Evolutionary conservation across 2,888 invertebrate genomes (phyloP).

Genomic region (Candidula unifasciata): DNA sequence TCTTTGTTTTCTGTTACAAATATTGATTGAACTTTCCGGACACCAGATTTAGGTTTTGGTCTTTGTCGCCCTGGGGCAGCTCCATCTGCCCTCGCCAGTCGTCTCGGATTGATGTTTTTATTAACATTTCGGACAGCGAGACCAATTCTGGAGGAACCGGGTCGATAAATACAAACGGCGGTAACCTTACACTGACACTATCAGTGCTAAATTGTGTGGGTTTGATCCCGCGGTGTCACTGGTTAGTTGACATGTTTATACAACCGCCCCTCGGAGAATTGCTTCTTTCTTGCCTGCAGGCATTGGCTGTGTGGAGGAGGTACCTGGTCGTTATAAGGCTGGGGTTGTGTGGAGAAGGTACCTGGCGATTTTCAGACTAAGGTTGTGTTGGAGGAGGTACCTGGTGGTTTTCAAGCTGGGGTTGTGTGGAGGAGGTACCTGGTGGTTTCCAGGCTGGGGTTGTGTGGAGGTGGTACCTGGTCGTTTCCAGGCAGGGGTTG

Average conservation of each 20-base stretch:
- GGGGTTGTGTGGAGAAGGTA: too few relatives aligned
- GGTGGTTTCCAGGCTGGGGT: too few relatives aligned
- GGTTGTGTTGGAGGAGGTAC: neutral
- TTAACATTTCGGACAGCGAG: neutral
- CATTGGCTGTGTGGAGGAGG: neutral
- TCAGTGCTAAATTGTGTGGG: neutral
- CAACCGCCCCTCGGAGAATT: constrained; percentile 5
- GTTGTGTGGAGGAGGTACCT: too few relatives aligned
- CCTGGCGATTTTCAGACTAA: too few relatives aligned
- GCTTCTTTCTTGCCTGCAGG: neutral
- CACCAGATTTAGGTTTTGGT: too few relatives aligned
- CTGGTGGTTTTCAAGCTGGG: neutral
- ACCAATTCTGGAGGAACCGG: neutral
- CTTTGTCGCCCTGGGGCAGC: too few relatives aligned
- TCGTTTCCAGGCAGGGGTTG: too few relatives aligned
- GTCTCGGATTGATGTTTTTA: neutral
- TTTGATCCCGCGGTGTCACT: neutral
- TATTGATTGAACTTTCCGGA: too few relatives aligned
- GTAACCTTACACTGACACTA: neutral
- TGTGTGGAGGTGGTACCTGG: too few relatives aligned
- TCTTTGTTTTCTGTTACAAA: too few relatives aligned
- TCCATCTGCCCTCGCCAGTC: too few relatives aligned
- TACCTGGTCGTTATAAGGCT: too few relatives aligned
- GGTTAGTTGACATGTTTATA: constrained; percentile 22
- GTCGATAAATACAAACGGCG: neutral